Evolutionary conservation across 2,113 vertebrate species (phyloP), one percentile per base, ranked within the genome.

Genomic region (Pteruthius melanotis): DNA sequence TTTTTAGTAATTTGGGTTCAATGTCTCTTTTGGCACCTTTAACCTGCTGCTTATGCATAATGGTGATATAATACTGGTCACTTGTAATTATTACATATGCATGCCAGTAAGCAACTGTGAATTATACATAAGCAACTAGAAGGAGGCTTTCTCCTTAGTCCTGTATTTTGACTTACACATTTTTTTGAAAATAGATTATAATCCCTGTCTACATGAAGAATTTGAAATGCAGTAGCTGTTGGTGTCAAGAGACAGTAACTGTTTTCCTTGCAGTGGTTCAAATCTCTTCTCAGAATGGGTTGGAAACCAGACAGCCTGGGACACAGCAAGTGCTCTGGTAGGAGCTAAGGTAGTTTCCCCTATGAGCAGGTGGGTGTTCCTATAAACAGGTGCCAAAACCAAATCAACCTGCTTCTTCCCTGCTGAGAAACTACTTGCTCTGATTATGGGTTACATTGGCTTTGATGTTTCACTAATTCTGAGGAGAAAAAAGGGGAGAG

Each of bases 81-180:
- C 30, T 6, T 28, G 2, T 31, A n/a, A 63, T 54, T 79, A 74
- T 49, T 53, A n/a, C 17, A 3, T n/a, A 5, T 21, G 15, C 0
- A 0, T 82, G 24, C 53, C 61, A 77, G 5, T 31, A 52, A 68
- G 16, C 50, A 81, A 28, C 14, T 52, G n/a, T 50, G 54, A 80
- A 15, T 79, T 72, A n/a, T 16, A 42, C 28, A 14, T 68, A n/a
- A 79, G 23, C 33, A 70, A 20, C 13, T 23, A 31, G 89, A 44
- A 91, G 40, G 39, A 83, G 15, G 7, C 49, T 53, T 33, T 90
- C 12, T 61, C 61, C 18, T 44, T 68, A 64, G 44, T 53, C 28
- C 37, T 74, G 1, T 69, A 22, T 72, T 94, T 53, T 6, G 12
- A 18, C 5, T 57, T 79, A 9, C 9, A 26, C 3, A 2, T 21